These are phyloP conservation scores for Tamandua tetradactyla DNA, from an alignment of 2,797 vertebrate genomes.

Conservation along the genomic window DNA sequence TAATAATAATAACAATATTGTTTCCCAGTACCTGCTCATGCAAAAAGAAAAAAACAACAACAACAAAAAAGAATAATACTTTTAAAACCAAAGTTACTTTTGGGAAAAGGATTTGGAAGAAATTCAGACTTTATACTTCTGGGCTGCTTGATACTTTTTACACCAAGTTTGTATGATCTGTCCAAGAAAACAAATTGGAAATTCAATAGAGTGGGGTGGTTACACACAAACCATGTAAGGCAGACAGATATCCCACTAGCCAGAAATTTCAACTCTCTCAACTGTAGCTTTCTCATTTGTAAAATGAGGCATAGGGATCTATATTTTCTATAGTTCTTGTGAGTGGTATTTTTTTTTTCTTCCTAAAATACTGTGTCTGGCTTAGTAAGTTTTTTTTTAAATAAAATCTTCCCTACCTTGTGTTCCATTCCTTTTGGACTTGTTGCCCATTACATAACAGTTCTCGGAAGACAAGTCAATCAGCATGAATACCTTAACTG, in stretches of 20 bases:
- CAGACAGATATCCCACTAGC: background rate
- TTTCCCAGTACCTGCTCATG: too few relatives aligned
- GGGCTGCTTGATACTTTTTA: background rate
- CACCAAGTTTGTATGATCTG: background rate
- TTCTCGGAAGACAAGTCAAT: background rate
- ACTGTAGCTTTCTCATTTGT: background rate
- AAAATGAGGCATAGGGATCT: background rate
- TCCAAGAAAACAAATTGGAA: background rate
- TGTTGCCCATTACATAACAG: background rate
- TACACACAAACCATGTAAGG: background rate
- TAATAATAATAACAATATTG: too few relatives aligned
- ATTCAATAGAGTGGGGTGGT: background rate
- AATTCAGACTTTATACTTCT: background rate
- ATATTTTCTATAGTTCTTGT: background rate
- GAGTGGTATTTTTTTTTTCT: background rate
- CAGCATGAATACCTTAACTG: background rate
- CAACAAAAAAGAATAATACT: background rate
- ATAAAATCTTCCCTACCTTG: background rate
- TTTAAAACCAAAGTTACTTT: background rate
- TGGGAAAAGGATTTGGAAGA: background rate
- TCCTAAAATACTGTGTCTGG: background rate
- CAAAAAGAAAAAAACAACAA: too few relatives aligned
- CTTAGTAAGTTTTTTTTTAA: background rate
- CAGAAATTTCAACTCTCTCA: background rate
- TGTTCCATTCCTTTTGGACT: background rate